phyloP scores from a whole-genome alignment of 2,113 vertebrate species.

The Antechinus stuartii region DNA sequence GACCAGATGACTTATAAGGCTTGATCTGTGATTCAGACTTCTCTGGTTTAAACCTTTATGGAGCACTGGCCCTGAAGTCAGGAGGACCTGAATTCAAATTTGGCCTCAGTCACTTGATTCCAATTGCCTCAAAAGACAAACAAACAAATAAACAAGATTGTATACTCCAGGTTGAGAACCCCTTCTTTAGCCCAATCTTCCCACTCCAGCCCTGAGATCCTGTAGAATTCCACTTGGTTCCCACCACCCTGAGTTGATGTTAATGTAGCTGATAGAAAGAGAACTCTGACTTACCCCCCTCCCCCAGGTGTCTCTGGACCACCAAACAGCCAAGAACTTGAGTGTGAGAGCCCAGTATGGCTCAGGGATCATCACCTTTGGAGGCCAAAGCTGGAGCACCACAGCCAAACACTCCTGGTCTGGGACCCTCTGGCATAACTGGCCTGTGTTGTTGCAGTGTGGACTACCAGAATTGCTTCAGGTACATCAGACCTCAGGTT shows the following conservation, averaged over 20 bases:
- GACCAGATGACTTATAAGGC: too few species aligned
- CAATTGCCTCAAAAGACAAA: not conserved
- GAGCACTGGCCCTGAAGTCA: not conserved
- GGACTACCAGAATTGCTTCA: constrained; percentile 81
- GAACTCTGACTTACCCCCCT: not conserved
- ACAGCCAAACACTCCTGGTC: not conserved
- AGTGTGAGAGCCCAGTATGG: not conserved
- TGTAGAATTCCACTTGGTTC: not conserved
- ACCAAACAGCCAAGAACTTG: not conserved
- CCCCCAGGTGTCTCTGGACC: not conserved
- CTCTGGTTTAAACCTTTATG: too few species aligned
- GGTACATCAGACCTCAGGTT: constrained; percentile 68
- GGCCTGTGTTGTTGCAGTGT: constrained; percentile 80
- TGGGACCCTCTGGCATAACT: constrained; percentile 83
- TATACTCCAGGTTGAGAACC: not conserved
- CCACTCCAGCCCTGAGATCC: not conserved
- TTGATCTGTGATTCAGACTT: too few species aligned
- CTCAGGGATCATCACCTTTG: not conserved
- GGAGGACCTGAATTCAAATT: not conserved
- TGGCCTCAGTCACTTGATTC: not conserved
- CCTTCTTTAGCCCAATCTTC: not conserved
- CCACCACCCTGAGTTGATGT: not conserved
- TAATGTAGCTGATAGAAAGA: not conserved
- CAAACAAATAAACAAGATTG: not conserved
- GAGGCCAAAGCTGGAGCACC: not conserved